Evolutionary conservation across 2,888 invertebrate genomes (phyloP), one percentile per base, ranked within the genome.

Genomic region (Isotomurus palustris): DNA sequence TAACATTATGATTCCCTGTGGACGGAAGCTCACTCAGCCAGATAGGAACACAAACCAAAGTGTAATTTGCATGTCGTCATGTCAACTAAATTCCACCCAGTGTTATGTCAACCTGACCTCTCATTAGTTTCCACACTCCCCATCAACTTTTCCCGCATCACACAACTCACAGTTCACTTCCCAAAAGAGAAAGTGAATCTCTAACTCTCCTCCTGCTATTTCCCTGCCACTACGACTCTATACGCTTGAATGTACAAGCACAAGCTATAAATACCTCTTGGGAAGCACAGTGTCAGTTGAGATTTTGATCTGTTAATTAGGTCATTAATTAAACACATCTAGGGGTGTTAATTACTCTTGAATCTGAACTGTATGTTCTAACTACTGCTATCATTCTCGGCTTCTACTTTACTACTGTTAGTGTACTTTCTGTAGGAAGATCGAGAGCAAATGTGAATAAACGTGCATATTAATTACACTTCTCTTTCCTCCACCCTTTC

Each of bases 61-160:
- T 38, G 6, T 8, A 10, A 32, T 32, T 32, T 32, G 14, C 8
- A 32, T 8, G 17, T 14, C 14, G 14, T 38, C 14, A 38, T n/a
- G 14, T 17, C 6, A 38, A n/a, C 14, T 38, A 38, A 38, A 17
- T 38, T 19, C n/a, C 38, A 38, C 19, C 17, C 17, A n/a, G 19
- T 38, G 38, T 38, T 19, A 38, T 38, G 38, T 38, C 38, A 38
- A 32, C 38, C 38, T 38, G 38, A 38, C 38, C 38, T 38, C 5
- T 38, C 38, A 38, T 38, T 38, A 38, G 5, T 17, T 14, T 14
- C 19, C n/a, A n/a, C 14, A 14, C n/a, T n/a, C n/a, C n/a, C 38
- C 38, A 17, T 38, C 38, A 38, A 38, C 38, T 32, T 14, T 38
- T 38, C n/a, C n/a, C n/a, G n/a, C n/a, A n/a, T n/a, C n/a, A n/a